Evolutionary conservation across 2,797 vertebrate genomes (phyloP).

Genomic region (Arrhamphus sclerolepis): DNA sequence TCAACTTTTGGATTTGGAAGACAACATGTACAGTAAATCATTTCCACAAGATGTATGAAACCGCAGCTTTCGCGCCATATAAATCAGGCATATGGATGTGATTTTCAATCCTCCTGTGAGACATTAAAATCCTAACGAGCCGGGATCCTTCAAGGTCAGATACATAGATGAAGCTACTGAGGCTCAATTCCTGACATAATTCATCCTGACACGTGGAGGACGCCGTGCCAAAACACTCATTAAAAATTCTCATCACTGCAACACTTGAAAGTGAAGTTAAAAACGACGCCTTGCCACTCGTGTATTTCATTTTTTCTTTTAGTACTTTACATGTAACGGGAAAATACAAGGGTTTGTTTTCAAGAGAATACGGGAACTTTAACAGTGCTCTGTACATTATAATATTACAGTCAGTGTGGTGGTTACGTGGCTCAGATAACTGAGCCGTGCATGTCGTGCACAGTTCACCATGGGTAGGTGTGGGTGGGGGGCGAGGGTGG

Average conservation of each 20-base stretch:
- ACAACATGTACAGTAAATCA: too few relatives aligned
- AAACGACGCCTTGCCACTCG: slow-evolving; percentile 50
- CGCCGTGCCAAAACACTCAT: not conserved
- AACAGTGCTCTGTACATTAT: slow-evolving; percentile 86
- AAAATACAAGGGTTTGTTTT: slow-evolving; percentile 82
- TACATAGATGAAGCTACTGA: slow-evolving; percentile 5
- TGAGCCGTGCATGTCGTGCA: slow-evolving; percentile 61
- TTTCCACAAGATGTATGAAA: too few relatives aligned
- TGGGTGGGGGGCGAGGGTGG: slow-evolving; percentile 12
- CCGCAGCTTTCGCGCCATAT: too few relatives aligned
- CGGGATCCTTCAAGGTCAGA: slow-evolving; percentile 20
- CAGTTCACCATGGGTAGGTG: slow-evolving; percentile 51
- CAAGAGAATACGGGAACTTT: slow-evolving; percentile 82
- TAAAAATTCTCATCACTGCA: not conserved
- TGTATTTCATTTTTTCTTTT: slow-evolving; percentile 83
- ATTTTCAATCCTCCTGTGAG: slow-evolving; percentile 5
- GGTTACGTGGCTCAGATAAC: slow-evolving; percentile 56
- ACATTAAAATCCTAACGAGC: slow-evolving; percentile 18
- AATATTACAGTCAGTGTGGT: slow-evolving; percentile 66
- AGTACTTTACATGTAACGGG: slow-evolving; percentile 85
- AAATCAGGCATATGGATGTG: too few relatives aligned
- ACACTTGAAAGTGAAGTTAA: slow-evolving; percentile 21
- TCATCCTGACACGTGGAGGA: not conserved
- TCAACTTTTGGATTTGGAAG: too few relatives aligned
- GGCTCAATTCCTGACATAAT: slow-evolving; percentile 13